Conservation (phyloP, 2,113 vertebrate species). For the Canis aureus region DNA sequence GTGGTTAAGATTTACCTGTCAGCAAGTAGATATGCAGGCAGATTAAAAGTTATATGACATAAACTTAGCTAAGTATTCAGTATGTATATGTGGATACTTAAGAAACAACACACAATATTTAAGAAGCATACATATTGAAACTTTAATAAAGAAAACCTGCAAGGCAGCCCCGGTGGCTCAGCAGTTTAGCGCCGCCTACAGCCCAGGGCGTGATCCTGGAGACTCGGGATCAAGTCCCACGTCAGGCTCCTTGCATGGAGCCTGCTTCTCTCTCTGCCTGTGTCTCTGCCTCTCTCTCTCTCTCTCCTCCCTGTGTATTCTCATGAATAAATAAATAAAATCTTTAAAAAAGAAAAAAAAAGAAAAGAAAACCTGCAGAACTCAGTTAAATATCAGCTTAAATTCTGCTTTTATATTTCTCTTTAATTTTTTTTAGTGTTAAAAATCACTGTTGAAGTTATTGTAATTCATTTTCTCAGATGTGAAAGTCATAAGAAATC, state of each 20-base stretch:
- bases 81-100: neutral
- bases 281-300: no score
- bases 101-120: neutral
- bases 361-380: neutral
- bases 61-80: neutral
- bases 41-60: neutral
- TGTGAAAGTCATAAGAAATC: neutral
- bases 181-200: no score
- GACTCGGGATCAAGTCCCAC: no score
- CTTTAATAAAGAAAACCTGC: neutral
- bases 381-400: neutral
- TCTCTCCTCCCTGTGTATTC: no score
- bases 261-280: no score
- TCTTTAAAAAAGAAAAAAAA: no score
- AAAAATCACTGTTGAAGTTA: neutral
- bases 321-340: no score
- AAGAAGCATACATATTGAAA: neutral
- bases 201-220: no score
- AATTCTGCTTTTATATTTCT: neutral
- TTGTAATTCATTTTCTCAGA: constrained; percentile 12
- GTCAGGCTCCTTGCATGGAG: no score
- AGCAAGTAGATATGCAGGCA: neutral
- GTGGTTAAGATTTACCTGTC: neutral
- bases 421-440: neutral
- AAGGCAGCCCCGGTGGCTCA: neutral